These are phyloP conservation scores for Rafetus swinhoei DNA, from an alignment of 2,113 vertebrate species.

Conservation along the genomic window DNA sequence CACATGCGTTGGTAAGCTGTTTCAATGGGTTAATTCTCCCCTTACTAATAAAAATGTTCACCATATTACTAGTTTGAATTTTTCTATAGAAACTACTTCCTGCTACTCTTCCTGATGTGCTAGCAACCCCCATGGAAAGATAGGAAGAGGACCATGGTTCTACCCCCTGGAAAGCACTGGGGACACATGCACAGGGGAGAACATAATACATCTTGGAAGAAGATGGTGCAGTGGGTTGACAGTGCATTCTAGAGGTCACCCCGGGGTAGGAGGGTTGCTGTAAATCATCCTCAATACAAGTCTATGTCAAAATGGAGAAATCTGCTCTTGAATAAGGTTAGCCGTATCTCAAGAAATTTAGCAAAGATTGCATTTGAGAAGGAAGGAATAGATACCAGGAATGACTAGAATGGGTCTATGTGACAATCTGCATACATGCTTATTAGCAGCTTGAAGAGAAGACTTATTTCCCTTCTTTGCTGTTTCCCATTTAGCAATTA, in stretches of 20 bases:
- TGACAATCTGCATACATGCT: background rate
- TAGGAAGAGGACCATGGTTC: background rate
- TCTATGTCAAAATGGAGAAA: background rate
- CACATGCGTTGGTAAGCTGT: background rate
- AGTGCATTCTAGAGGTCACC: background rate
- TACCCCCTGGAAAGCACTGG: background rate
- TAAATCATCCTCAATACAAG: background rate
- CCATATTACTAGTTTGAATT: background rate
- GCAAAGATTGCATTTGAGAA: background rate
- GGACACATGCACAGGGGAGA: background rate
- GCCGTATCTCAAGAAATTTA: background rate
- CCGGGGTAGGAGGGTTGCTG: background rate
- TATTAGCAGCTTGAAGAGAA: background rate
- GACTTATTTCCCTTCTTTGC: rapidly evolving
- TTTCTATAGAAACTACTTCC: background rate
- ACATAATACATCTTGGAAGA: background rate
- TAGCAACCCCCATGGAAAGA: background rate
- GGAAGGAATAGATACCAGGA: background rate
- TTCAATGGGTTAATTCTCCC: background rate
- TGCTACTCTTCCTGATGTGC: background rate
- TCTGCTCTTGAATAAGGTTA: background rate
- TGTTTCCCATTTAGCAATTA: background rate
- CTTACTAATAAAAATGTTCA: background rate
- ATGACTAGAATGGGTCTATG: background rate
- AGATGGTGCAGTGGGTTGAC: background rate